Conservation (phyloP, 2,888 invertebrate species). For the Dryocosmus kuriphilus region DNA sequence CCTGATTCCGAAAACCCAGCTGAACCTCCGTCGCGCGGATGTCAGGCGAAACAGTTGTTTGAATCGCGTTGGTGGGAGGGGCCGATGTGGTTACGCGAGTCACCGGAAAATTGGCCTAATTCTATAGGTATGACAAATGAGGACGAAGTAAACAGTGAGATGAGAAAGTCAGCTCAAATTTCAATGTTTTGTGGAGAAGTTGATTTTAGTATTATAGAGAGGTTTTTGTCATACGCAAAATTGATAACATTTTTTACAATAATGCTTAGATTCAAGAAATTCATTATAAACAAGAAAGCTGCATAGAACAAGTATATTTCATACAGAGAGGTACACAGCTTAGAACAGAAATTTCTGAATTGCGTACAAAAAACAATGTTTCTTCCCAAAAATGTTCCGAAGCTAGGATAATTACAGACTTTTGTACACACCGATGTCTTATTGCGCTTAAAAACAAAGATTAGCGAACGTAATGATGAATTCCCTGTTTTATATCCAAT, state of each 20-base stretch:
- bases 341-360: neutral
- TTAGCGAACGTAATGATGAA: constrained; percentile 40
- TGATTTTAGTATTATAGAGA: neutral
- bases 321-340: neutral
- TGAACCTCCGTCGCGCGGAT: too few species aligned
- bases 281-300: neutral
- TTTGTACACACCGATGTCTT: constrained; percentile 38
- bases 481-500: constrained; percentile 25
- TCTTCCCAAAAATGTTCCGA: constrained; percentile 18
- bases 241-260: constrained; percentile 40
- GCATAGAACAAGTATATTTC: constrained; percentile 4
- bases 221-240: neutral
- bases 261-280: constrained; percentile 42
- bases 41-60: constrained; percentile 57
- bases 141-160: constrained; percentile 51
- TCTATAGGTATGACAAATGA: too few species aligned
- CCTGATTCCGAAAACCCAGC: too few species aligned
- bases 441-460: constrained; percentile 46
- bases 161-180: constrained; percentile 45
- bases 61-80: constrained; percentile 65
- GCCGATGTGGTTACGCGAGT: neutral
- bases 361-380: constrained; percentile 20
- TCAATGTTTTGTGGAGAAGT: neutral
- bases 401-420: neutral
- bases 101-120: too few species aligned